A percentile compares a stretch with the other conserved stretches of the same genome.
phyloP scores from a whole-genome alignment of 2,888 invertebrate genomes.

The Cryptocephalus moraei region DNA sequence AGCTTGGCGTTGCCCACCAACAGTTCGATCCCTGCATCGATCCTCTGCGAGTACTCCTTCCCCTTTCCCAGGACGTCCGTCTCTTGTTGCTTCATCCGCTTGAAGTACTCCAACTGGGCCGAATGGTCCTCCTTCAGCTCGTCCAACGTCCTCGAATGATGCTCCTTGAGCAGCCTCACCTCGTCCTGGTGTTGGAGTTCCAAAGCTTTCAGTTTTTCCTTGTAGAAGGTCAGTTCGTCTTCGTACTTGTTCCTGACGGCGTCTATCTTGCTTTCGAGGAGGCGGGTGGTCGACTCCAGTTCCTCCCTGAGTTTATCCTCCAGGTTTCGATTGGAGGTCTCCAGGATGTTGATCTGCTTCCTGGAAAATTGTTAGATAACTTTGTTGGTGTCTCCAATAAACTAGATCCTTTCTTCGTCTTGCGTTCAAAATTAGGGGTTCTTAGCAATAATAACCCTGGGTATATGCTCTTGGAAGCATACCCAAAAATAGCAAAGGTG shows the following conservation, averaged over 20 bases:
- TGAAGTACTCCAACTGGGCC: conserved; percentile 48
- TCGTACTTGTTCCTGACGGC: conserved; percentile 23
- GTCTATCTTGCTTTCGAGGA: conserved; percentile 43
- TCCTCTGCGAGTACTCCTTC: conserved; percentile 41
- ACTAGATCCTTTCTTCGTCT: no score
- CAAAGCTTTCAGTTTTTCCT: conserved; percentile 28
- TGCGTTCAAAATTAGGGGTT: no score
- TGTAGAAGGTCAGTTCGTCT: conserved; percentile 26
- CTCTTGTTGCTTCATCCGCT: conserved; percentile 46
- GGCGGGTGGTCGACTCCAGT: conserved; percentile 41
- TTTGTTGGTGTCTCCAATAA: no score
- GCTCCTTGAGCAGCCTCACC: conserved; percentile 42
- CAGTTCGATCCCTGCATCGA: conserved; percentile 40
- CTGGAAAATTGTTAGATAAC: conserved; percentile 39
- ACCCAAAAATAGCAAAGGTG: no score
- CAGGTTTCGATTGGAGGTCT: conserved; percentile 44
- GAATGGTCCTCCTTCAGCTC: conserved; percentile 43
- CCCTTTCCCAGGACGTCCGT: conserved; percentile 42
- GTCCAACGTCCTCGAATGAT: conserved; percentile 41
- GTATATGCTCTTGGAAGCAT: no score
- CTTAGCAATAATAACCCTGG: no score
- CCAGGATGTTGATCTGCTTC: conserved; percentile 48
- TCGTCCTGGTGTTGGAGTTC: conserved; percentile 28
- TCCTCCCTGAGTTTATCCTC: conserved; percentile 52
- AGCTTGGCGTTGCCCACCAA: conserved; percentile 41